Conservation (phyloP, 2,113 vertebrate species). For the Mionectes macconnelli region DNA sequence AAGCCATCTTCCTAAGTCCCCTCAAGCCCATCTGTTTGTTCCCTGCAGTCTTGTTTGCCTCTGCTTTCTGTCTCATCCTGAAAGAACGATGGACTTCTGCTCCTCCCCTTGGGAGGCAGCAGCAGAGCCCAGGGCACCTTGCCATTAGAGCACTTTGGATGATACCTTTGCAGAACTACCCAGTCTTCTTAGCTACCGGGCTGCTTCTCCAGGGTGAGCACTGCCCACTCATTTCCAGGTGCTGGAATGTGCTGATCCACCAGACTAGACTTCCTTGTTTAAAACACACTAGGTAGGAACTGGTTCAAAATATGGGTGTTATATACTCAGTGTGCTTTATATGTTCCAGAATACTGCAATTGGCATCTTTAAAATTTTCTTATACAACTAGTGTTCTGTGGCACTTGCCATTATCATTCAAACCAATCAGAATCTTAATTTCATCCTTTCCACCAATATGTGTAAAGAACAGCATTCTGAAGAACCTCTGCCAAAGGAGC, state of each 20-base stretch:
- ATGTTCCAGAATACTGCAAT: background rate
- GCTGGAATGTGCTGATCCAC: background rate
- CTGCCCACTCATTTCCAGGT: background rate
- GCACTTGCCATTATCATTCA: background rate
- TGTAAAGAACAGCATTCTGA: background rate
- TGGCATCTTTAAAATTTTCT: background rate
- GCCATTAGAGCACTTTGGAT: background rate
- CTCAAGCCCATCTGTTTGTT: background rate
- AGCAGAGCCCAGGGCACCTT: background rate
- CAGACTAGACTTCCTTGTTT: background rate
- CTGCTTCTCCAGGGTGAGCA: background rate
- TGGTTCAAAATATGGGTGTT: background rate
- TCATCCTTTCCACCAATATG: rapidly evolving
- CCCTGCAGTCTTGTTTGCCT: background rate
- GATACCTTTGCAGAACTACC: background rate
- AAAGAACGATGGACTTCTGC: background rate
- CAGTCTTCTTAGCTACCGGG: background rate
- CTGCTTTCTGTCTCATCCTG: background rate
- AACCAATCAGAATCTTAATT: background rate
- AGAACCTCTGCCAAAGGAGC: background rate
- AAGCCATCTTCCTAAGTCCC: background rate
- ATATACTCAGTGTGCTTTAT: background rate
- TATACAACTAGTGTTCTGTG: background rate
- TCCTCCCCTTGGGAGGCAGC: background rate
- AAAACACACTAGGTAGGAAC: background rate